Evolutionary conservation across 2,113 vertebrate genomes (phyloP).

Genomic region (Phylloscopus trochiloides): DNA sequence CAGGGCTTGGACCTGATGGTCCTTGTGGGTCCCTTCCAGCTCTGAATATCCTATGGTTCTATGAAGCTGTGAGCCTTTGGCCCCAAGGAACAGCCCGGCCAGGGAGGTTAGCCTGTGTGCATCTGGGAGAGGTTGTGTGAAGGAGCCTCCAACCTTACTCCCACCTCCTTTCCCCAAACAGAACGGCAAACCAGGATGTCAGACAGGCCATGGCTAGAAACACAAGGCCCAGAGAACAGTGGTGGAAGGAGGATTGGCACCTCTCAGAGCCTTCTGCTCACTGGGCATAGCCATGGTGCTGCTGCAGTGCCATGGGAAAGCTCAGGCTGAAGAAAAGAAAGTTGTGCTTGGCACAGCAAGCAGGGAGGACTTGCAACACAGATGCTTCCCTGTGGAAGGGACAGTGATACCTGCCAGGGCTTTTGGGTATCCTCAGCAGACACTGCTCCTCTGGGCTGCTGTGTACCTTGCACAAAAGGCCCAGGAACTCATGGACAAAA

Average conservation of each 20-base stretch:
- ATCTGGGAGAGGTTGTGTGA: background rate
- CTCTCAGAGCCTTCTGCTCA: background rate
- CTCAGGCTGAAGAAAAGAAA: background rate
- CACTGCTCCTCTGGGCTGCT: background rate
- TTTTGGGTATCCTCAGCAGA: background rate
- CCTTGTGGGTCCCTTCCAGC: background rate
- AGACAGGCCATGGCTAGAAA: background rate
- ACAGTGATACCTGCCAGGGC: background rate
- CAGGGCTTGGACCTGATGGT: background rate
- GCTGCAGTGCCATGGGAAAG: background rate
- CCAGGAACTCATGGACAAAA: background rate
- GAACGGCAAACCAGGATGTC: background rate
- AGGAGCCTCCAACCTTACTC: background rate
- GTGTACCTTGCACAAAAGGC: background rate
- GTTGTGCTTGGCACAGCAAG: background rate
- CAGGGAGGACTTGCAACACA: background rate
- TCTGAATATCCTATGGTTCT: background rate
- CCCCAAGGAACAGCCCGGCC: background rate
- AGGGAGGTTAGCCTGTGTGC: background rate
- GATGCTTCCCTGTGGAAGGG: background rate
- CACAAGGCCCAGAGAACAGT: background rate
- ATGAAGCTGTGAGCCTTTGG: background rate
- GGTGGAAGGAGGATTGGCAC: background rate
- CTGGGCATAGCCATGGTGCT: fast-evolving
- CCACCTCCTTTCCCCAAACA: background rate